Evolutionary conservation across 1,140 invertebrate genomes (phyloP), one percentile per base, ranked within the genome.

Genomic region (Harlomillsia oculata): DNA sequence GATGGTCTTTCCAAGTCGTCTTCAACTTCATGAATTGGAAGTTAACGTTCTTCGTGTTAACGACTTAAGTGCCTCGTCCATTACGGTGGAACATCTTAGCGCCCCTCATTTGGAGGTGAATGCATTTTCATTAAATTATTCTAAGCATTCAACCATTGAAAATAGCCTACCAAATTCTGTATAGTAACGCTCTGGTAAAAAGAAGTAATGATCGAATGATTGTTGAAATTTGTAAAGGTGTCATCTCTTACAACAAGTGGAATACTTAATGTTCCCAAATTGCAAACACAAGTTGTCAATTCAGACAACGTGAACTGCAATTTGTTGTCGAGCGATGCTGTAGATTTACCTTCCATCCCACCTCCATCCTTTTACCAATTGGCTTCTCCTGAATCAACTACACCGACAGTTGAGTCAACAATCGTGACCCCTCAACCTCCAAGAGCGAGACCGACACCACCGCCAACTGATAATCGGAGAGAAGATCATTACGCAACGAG

Each of bases 11-110:
- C 64, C 64, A 14, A 62, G 43, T 11, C 52, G 60, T 16, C 32
- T 65, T 13, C 64, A 62, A 32, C 56, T 65, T 13, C 57, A 65
- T 25, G 56, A 65, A 39, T 43, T 65, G 21, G 60, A 65, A 57
- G 64, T 65, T 20, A 60, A 65, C 53, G 30, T 62, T n/a, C 51
- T 65, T 5, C 18, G 64, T 39, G 60, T 62, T 2, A 62, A 60
- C 26, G 60, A 65, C 39, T 49, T 65, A 25, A 53, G 23, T 25
- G 64, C 64, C n/a, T 46, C 54, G 16, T 49, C 41, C 21, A 36
- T 62, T 11, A 59, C 46, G n/a, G 28, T 60, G 16, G 45, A 59
- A 9, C 50, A 60, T 43, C 34, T 65, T 32, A 34, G 49, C 13
- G 49, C 57, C 14, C 44, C 60, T 30, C 57, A 60, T 28, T 34